Evolutionary conservation across 2,113 vertebrate genomes (phyloP).

Genomic region (Eira barbara): DNA sequence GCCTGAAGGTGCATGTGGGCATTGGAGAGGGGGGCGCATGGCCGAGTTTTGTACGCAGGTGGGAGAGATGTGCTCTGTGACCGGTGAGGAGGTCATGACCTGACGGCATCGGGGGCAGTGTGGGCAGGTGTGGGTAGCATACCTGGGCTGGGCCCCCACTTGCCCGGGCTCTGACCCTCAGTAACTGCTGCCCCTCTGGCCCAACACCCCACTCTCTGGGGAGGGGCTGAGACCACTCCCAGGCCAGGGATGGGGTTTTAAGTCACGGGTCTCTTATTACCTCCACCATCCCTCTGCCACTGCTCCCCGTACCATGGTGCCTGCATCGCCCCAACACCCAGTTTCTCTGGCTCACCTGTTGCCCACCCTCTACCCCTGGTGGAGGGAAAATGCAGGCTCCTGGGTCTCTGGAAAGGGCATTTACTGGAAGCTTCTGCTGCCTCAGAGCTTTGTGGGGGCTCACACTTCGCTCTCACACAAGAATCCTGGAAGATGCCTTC

Average conservation of each 20-base stretch:
- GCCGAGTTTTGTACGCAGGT: not conserved
- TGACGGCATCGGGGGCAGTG: rapidly evolving
- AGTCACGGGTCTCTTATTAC: not conserved
- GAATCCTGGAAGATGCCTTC: rapidly evolving
- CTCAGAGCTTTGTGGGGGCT: not conserved
- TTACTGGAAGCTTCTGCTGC: not conserved
- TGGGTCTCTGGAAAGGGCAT: not conserved
- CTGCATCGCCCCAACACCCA: not conserved
- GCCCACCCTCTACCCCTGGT: too few species aligned
- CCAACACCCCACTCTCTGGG: not conserved
- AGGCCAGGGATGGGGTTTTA: not conserved
- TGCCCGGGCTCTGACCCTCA: not conserved
- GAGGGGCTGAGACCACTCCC: not conserved
- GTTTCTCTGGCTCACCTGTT: not conserved
- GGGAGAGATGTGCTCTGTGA: not conserved
- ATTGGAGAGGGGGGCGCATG: rapidly evolving
- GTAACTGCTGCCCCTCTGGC: not conserved
- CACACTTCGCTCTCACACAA: rapidly evolving
- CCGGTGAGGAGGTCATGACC: not conserved
- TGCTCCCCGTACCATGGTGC: rapidly evolving
- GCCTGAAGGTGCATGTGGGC: not conserved
- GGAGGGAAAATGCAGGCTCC: not conserved
- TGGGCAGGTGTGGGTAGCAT: rapidly evolving
- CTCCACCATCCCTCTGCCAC: not conserved
- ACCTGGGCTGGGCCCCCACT: rapidly evolving